These are phyloP conservation scores for Campoplex nolae DNA, from an alignment of 2,888 invertebrate genomes.

Conservation along the genomic window DNA sequence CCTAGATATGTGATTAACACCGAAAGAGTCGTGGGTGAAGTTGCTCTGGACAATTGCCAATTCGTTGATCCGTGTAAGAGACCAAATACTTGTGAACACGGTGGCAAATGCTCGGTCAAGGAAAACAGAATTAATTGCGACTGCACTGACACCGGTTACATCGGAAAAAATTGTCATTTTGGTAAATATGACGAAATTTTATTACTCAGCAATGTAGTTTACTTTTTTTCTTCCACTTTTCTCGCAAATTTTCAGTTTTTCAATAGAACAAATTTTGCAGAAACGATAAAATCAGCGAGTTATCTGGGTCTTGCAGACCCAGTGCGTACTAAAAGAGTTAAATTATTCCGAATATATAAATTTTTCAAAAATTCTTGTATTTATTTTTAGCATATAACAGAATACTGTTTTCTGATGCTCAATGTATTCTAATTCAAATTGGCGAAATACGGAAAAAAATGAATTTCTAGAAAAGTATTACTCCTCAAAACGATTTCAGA, in stretches of 20 bases:
- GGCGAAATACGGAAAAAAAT: too few species aligned
- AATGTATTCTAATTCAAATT: too few species aligned
- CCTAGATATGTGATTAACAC: slow-evolving; percentile 93
- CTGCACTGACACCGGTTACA: slow-evolving; percentile 95
- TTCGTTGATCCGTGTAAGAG: slow-evolving; percentile 95
- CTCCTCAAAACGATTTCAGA: too few species aligned
- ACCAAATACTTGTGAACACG: slow-evolving; percentile 97
- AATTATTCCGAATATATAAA: not conserved
- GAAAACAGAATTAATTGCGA: slow-evolving; percentile 95
- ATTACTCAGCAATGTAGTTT: not conserved
- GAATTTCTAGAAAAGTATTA: too few species aligned
- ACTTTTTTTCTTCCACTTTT: too few species aligned
- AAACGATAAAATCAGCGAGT: too few species aligned
- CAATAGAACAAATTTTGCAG: too few species aligned
- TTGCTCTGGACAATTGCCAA: slow-evolving; percentile 95
- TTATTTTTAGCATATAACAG: too few species aligned
- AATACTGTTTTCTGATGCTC: too few species aligned
- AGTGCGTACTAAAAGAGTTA: not conserved
- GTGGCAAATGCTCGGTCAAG: slow-evolving; percentile 95
- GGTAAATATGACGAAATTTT: slow-evolving; percentile 81
- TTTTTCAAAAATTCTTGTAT: not conserved
- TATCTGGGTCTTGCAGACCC: not conserved
- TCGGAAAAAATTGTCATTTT: slow-evolving; percentile 97
- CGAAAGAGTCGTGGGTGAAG: slow-evolving; percentile 93
- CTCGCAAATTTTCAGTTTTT: not conserved